Base-by-base conservation (phyloP, 2,888 invertebrate genomes). In the Nomada flava region DNA sequence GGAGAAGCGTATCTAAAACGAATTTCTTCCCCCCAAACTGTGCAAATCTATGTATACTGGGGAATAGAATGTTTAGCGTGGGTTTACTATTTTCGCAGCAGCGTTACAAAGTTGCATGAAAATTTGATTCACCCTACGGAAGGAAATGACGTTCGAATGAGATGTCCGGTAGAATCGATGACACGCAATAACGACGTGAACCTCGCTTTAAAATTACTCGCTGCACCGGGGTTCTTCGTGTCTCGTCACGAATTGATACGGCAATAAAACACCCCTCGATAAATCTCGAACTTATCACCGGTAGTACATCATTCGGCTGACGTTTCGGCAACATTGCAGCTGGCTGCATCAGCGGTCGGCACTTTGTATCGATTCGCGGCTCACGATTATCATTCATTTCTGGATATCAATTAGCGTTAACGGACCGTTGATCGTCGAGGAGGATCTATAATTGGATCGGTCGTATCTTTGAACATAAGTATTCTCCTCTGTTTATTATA, bases 381-480 rank as follows among this genome's bases (percentile, higher is more conserved):
- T 47, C n/a, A 47, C 15, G 70, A 44, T 70, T 70, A 60, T 60
- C 70, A 50, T 60, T 70, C 29, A 70, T 60, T 59, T 50, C 70
- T 15, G 59, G 29, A 47, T 47, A 70, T 60, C 70, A 60, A 20
- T 59, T 23, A 15, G 59, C 47, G n/a, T 47, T 9, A n/a, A 47
- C 15, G 70, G 59, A 26, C 59, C 70, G 26, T 70, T 50, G 59
- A 60, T 70, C 70, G 50, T 57, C 20, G 20, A 15, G 1, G 44
- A 10, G 59, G 59, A 18, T 20, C 44, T 70, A 60, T 70, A 70
- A 70, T 70, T 70, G 59, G 47, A n/a, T 7, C 4, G 59, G 55
- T 50, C 70, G 59, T 29, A 29, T 29, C 29, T 29, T 59, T 60
- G 26, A 60, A 70, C 59, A 60, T 26, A 70, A 59, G n/a, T 18